Evolutionary conservation across 2,888 invertebrate species (phyloP).

Genomic region (Cephus rjabovi): DNA sequence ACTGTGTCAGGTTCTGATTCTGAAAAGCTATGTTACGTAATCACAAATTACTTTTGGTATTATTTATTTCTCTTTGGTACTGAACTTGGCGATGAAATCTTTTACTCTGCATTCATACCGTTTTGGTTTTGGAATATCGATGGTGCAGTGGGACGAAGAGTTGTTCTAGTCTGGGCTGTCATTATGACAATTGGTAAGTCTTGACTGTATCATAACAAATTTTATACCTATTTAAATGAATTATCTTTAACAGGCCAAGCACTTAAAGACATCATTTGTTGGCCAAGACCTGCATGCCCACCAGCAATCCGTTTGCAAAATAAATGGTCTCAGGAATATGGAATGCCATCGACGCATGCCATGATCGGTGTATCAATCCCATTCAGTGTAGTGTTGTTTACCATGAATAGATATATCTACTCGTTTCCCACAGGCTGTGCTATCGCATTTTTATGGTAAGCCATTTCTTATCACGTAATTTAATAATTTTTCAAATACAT

Average conservation of each 20-base stretch:
- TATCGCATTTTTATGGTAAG: conserved; percentile 73
- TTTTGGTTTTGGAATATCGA: conserved; percentile 97
- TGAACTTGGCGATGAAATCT: conserved; percentile 89
- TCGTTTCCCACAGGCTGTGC: conserved; percentile 71
- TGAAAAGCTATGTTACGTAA: conserved; percentile 67
- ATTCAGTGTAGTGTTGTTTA: conserved; percentile 84
- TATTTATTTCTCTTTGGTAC: conserved; percentile 88
- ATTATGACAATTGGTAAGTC: conserved; percentile 84
- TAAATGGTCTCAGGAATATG: conserved; percentile 92
- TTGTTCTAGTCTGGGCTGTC: conserved; percentile 85
- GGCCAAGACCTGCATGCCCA: conserved; percentile 86
- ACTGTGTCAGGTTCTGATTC: conserved; percentile 62
- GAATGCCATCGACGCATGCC: conserved; percentile 96
- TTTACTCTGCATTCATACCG: conserved; percentile 91
- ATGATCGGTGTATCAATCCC: conserved; percentile 92
- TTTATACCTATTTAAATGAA: neutral
- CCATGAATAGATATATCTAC: conserved; percentile 83
- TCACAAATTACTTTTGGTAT: conserved; percentile 84
- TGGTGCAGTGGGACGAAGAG: conserved; percentile 84
- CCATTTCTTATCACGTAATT: neutral
- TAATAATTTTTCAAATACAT: neutral
- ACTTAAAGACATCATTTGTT: conserved; percentile 86
- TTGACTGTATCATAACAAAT: neutral
- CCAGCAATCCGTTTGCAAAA: conserved; percentile 86
- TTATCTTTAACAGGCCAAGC: conserved; percentile 76